Conservation (phyloP, 2,113 vertebrate species). For the Thymallus thymallus region DNA sequence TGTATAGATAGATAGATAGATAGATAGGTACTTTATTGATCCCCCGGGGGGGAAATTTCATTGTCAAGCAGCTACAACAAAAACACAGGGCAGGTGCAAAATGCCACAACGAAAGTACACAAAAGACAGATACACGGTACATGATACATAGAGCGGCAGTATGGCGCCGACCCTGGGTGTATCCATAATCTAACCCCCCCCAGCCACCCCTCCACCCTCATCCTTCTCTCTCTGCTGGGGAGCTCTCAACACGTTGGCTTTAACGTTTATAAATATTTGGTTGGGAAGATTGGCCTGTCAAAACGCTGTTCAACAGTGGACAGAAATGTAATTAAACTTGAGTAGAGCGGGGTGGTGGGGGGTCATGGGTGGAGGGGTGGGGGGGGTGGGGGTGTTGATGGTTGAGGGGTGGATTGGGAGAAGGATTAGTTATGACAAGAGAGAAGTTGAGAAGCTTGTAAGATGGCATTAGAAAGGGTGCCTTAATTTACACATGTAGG, state of each 20-base stretch:
- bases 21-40: no score
- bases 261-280: neutral
- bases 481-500: neutral
- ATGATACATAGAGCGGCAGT: no score
- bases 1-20: no score
- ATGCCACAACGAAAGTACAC: no score
- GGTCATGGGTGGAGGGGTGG: neutral
- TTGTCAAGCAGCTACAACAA: no score
- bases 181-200: neutral
- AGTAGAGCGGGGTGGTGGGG: slow-evolving; percentile 9
- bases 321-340: slow-evolving; percentile 10
- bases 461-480: neutral
- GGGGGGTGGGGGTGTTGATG: neutral
- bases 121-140: no score
- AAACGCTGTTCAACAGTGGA: neutral
- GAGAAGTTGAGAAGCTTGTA: neutral
- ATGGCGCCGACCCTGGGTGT: no score
- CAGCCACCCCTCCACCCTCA: neutral
- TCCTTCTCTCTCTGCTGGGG: neutral
- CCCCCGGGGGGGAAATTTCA: no score
- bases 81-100: no score
- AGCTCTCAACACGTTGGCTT: neutral
- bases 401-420: neutral
- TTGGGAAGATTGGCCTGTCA: slow-evolving; percentile 3
- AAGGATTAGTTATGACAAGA: neutral